These are phyloP conservation scores for Merodon equestris DNA, from an alignment of 2,888 invertebrate genomes.

Conservation along the genomic window DNA sequence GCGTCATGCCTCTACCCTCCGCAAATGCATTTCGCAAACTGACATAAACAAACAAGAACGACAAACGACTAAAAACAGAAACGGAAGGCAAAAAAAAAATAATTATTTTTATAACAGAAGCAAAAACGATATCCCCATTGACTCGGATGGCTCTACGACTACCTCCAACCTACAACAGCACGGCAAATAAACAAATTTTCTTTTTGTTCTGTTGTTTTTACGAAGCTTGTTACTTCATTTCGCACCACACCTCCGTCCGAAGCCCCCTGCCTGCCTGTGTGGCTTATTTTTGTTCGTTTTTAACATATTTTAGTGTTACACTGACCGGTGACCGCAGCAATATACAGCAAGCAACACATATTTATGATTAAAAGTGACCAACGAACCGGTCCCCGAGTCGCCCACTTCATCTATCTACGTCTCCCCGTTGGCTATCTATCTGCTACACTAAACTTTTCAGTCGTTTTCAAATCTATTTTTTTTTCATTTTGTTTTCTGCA, in stretches of 20 bases:
- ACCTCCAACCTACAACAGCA: slow-evolving; percentile 36
- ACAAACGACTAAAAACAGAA: too few relatives aligned
- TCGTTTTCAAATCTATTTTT: too few relatives aligned
- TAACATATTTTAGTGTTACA: slow-evolving; percentile 32
- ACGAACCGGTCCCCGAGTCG: slow-evolving; percentile 3
- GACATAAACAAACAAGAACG: too few relatives aligned
- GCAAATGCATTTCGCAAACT: too few relatives aligned
- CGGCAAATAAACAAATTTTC: slow-evolving; percentile 47
- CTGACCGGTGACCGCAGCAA: slow-evolving; percentile 57
- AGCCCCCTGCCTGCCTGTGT: too few relatives aligned
- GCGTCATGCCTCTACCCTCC: too few relatives aligned
- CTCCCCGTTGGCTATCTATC: neutral
- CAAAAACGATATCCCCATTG: too few relatives aligned
- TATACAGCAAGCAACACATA: neutral
- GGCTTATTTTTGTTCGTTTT: too few relatives aligned
- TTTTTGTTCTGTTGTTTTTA: slow-evolving; percentile 36
- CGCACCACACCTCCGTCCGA: neutral
- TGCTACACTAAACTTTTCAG: slow-evolving; percentile 12
- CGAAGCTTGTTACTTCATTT: slow-evolving; percentile 38
- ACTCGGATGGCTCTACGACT: slow-evolving; percentile 3
- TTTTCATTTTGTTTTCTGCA: slow-evolving; percentile 2
- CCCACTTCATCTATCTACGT: neutral
- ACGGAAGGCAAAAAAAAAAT: too few relatives aligned
- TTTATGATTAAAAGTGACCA: slow-evolving; percentile 42
- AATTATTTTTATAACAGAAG: neutral